These are phyloP conservation scores for Argya squamiceps DNA, from an alignment of 2,797 vertebrate genomes.

Conservation along the genomic window DNA sequence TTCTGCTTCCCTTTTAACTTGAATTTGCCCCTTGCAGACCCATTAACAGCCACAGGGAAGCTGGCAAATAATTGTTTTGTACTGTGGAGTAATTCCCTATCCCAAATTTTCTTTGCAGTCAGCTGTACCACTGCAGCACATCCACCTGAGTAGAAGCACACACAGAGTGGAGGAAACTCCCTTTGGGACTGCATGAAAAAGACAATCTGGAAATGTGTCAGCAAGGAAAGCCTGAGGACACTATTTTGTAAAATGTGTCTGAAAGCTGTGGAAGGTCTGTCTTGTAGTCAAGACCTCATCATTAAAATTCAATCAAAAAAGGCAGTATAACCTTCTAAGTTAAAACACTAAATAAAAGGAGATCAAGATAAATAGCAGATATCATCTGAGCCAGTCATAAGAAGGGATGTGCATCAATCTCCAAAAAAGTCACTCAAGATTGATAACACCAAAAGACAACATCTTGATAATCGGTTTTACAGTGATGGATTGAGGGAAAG, in stretches of 20 bases:
- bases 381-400: slow-evolving; percentile 81
- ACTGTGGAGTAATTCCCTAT: neutral
- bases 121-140: neutral
- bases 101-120: neutral
- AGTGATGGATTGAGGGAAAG: slow-evolving; percentile 85
- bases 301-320: slow-evolving; percentile 65
- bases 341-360: slow-evolving; percentile 82
- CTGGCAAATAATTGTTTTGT: neutral
- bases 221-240: neutral
- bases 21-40: neutral
- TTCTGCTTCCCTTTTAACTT: neutral
- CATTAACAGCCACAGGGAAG: neutral
- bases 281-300: slow-evolving; percentile 48
- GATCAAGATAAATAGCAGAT: slow-evolving; percentile 89
- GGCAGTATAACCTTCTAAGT: slow-evolving; percentile 62
- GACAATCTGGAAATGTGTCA: slow-evolving; percentile 3
- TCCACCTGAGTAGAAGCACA: neutral
- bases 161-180: neutral
- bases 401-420: slow-evolving; percentile 80
- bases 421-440: slow-evolving; percentile 79
- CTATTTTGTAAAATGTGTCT: slow-evolving; percentile 13
- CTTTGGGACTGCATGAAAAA: neutral
- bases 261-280: slow-evolving; percentile 33
- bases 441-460: slow-evolving; percentile 85
- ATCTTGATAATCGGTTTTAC: slow-evolving; percentile 86